phyloP scores from a whole-genome alignment of 2,888 invertebrate genomes.

The Calameuta pallipes region DNA sequence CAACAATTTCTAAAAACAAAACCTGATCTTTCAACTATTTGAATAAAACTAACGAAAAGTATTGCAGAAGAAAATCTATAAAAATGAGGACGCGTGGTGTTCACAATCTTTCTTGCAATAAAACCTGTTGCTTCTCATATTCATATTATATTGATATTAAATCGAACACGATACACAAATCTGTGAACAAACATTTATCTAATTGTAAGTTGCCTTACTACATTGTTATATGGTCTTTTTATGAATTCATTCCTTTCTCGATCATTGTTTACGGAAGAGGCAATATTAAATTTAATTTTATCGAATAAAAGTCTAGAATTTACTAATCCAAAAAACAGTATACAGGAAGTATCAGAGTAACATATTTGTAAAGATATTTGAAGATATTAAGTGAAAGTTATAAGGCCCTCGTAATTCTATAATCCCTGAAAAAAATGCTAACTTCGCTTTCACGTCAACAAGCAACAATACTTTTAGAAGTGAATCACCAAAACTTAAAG shows the following conservation, averaged over 20 bases:
- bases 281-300: too few relatives aligned
- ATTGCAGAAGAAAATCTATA: neutral
- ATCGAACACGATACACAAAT: neutral
- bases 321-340: too few relatives aligned
- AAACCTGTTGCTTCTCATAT: neutral
- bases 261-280: too few relatives aligned
- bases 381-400: neutral
- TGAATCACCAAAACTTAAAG: too few relatives aligned
- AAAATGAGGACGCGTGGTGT: neutral
- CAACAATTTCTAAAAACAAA: neutral
- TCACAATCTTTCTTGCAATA: neutral
- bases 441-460: too few relatives aligned
- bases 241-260: too few relatives aligned
- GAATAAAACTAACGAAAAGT: neutral
- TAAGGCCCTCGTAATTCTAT: neutral
- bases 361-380: neutral
- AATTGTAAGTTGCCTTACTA: too few relatives aligned
- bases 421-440: neutral
- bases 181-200: too few relatives aligned
- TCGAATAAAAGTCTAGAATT: too few relatives aligned
- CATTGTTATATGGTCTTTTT: too few relatives aligned
- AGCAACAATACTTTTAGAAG: too few relatives aligned
- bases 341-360: too few relatives aligned
- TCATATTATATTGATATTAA: neutral
- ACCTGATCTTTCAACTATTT: neutral